Conservation (phyloP, 2,888 invertebrate genomes). For the Drosophila fungiperda region DNA sequence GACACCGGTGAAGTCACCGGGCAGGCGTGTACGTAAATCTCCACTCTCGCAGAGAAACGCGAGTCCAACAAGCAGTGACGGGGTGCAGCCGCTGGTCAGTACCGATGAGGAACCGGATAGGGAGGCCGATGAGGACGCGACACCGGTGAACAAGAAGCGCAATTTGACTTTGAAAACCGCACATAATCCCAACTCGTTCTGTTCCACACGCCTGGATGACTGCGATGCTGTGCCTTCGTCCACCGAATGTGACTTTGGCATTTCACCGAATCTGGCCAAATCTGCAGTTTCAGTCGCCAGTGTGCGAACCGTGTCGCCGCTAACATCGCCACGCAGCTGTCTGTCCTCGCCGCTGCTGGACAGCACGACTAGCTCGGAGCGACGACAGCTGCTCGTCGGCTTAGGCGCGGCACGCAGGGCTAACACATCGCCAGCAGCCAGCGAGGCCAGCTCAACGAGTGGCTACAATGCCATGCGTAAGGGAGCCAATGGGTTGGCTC, state of each 20-base stretch:
- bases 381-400: constrained; percentile 53
- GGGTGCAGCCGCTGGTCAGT: constrained; percentile 42
- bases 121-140: constrained; percentile 45
- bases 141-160: constrained; percentile 66
- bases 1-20: constrained; percentile 68
- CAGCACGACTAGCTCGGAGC: constrained; percentile 78
- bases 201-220: constrained; percentile 78
- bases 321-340: constrained; percentile 76
- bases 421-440: constrained; percentile 73
- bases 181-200: constrained; percentile 63
- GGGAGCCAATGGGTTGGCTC: constrained; percentile 22
- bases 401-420: constrained; percentile 42
- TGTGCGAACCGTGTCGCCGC: constrained; percentile 60
- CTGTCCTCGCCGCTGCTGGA: constrained; percentile 76
- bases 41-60: constrained; percentile 52
- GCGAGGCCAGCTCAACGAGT: constrained; percentile 65
- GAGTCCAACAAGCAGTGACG: constrained; percentile 63
- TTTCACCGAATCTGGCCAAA: constrained; percentile 72
- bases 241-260: constrained; percentile 59
- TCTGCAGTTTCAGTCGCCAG: constrained; percentile 24
- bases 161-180: not conserved
- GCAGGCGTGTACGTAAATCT: constrained; percentile 76
- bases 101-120: constrained; percentile 54
- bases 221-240: constrained; percentile 55
- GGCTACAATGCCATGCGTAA: constrained; percentile 45